Evolutionary conservation across 1,140 invertebrate genomes (phyloP).

Genomic region (Anoplophora glabripennis): DNA sequence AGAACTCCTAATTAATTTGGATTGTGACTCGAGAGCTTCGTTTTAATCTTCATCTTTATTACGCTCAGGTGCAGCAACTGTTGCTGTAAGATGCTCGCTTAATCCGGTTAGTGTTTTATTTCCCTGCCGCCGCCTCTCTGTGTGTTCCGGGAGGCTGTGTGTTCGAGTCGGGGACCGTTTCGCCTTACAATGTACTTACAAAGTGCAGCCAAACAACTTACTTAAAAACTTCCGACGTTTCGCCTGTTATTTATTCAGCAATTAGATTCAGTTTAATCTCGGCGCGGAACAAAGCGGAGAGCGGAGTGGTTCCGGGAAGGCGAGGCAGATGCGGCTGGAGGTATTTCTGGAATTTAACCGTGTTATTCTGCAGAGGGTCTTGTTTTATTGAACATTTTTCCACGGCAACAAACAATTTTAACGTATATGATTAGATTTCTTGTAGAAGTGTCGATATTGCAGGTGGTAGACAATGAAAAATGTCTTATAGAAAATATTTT

Average conservation of each 20-base stretch:
- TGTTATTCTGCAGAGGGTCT: background rate
- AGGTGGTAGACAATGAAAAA: too few species aligned
- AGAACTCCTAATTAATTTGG: slow-evolving; percentile 30
- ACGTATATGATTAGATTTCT: too few species aligned
- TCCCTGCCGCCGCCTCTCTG: too few species aligned
- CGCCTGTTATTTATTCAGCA: slow-evolving; percentile 3
- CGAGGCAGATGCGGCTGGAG: background rate
- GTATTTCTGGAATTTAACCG: background rate
- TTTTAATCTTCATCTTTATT: slow-evolving; percentile 27
- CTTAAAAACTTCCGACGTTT: slow-evolving; percentile 2
- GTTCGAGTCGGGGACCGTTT: too few species aligned
- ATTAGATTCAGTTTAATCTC: background rate
- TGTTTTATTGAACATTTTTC: too few species aligned
- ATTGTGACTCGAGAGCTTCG: slow-evolving; percentile 28
- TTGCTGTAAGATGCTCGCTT: slow-evolving; percentile 22
- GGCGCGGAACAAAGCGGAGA: background rate
- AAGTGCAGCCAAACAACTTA: slow-evolving; percentile 6
- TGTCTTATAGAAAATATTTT: too few species aligned
- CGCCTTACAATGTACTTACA: background rate
- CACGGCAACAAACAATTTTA: too few species aligned
- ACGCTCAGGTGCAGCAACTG: slow-evolving; percentile 26
- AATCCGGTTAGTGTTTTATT: slow-evolving; percentile 26
- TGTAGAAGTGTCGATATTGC: too few species aligned
- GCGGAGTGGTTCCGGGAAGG: background rate
- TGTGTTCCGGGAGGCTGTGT: too few species aligned